Base-by-base conservation (phyloP, 1,140 invertebrate genomes). In the Aphelinus atriplicis region DNA sequence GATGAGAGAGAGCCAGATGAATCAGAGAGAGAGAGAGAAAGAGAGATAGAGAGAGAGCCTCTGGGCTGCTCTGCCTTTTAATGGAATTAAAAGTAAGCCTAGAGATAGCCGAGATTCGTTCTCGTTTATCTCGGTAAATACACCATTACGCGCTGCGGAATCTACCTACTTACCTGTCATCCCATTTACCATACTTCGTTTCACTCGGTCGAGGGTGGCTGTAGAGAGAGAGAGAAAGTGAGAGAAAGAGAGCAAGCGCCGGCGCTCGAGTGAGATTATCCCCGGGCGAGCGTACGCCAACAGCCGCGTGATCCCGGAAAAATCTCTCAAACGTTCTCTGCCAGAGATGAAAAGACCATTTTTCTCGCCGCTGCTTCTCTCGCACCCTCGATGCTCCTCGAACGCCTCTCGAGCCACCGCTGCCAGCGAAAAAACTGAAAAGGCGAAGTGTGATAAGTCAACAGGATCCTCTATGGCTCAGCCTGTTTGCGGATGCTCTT, bases 61-160 rank as follows among this genome's bases (percentile, higher is more conserved):
- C 26, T 26, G 26, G 26, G 26, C 26, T 26, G 26, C 26, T 26
- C 77, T 73, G 78, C 51, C 73, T 80, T 79, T 80, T 86, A 83
- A 85, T 85, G 81, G 80, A 86, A 85, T 85, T 85, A 84, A 85
- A 84, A 85, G 80, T 84, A 85, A 84, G 84, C 80, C 80, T 79
- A 80, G 77, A 84, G 81, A 83, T 84, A 85, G 80, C 70, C 69
- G 75, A 78, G 50, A 50, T 42, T 43, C 50, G 45, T 48, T 53
- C 51, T 53, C 65, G 74, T 79, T 79, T 84, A 84, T 82, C 81
- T 84, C 82, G 82, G 75, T 74, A 77, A 80, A 82, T 84, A 82
- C 84, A 81, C 79, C 72, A 80, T 61, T 76, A 81, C 83, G 80
- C 53, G 70, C 76, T 64, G 69, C 64, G 64, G 77, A 82, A 76